Evolutionary conservation across 2,797 vertebrate species (phyloP).

Genomic region (Brotula barbata): DNA sequence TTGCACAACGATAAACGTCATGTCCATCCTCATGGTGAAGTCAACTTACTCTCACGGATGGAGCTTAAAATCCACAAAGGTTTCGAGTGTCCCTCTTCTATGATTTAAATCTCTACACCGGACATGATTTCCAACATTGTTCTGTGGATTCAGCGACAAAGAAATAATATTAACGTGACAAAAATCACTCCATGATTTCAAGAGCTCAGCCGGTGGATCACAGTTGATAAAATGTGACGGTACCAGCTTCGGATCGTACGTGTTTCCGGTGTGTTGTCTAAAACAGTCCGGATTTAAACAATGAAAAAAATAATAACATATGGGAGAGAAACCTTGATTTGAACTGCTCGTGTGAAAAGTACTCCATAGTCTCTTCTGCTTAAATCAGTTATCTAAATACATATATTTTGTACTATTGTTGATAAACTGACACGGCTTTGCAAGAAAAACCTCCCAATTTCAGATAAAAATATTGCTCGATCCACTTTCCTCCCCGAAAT

Average conservation of each 20-base stretch:
- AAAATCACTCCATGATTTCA: slow-evolving; percentile 15
- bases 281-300: slow-evolving; percentile 58
- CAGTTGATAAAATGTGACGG: slow-evolving; percentile 26
- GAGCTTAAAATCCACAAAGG: slow-evolving; percentile 18
- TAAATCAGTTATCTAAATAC: no score
- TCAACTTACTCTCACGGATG: slow-evolving; percentile 51
- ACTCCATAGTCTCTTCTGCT: no score
- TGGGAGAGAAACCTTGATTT: no score
- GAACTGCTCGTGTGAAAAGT: no score
- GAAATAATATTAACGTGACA: neutral
- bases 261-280: slow-evolving; percentile 55
- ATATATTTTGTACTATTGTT: no score
- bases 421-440: no score
- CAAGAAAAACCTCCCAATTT: no score
- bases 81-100: no score
- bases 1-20: neutral
- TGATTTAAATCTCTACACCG: slow-evolving; percentile 4
- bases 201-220: slow-evolving; percentile 29
- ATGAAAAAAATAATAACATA: no score
- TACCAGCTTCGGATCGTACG: slow-evolving; percentile 22
- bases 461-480: no score
- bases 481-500: no score
- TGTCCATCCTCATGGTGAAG: neutral
- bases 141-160: neutral
- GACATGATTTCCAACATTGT: slow-evolving; percentile 12